phyloP scores from a whole-genome alignment of 2,113 vertebrate genomes.

The Dipodomys merriami region DNA sequence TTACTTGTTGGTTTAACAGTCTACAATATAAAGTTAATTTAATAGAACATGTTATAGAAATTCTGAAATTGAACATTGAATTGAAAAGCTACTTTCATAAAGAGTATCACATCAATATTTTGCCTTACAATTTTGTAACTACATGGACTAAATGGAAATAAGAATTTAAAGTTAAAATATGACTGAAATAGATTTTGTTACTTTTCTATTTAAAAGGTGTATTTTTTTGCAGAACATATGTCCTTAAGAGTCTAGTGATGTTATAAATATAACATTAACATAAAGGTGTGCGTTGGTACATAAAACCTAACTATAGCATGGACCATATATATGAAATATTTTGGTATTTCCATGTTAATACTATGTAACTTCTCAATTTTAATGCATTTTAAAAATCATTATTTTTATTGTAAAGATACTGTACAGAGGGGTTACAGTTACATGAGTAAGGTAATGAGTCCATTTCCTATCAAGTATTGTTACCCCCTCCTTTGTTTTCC shows the following conservation, averaged over 20 bases:
- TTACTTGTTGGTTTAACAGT: conserved; percentile 62
- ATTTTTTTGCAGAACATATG: conserved; percentile 57
- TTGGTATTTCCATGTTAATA: conserved; percentile 36
- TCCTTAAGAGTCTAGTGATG: conserved; percentile 57
- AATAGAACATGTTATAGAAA: conserved; percentile 75
- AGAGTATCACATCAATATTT: conserved; percentile 27
- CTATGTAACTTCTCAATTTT: conserved; percentile 4
- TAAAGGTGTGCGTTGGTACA: conserved; percentile 62
- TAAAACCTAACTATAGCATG: conserved; percentile 55
- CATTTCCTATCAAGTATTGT: too few species aligned
- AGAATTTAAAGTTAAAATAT: conserved; percentile 59
- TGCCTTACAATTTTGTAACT: conserved; percentile 58
- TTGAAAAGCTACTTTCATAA: conserved; percentile 58
- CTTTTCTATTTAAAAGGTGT: too few species aligned
- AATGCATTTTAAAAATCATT: not conserved
- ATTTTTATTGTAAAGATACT: too few species aligned
- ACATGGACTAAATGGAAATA: conserved; percentile 52
- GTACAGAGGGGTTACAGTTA: too few species aligned
- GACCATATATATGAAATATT: conserved; percentile 45
- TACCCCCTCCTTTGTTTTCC: too few species aligned
- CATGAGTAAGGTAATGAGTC: too few species aligned
- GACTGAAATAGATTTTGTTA: conserved; percentile 18
- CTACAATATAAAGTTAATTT: conserved; percentile 51
- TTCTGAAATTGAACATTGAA: conserved; percentile 61
- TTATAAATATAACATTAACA: conserved; percentile 47